Evolutionary conservation across 53 echinoderm and acorn worm species (phyloP).

Genomic region (Apostichopus leukothele): DNA sequence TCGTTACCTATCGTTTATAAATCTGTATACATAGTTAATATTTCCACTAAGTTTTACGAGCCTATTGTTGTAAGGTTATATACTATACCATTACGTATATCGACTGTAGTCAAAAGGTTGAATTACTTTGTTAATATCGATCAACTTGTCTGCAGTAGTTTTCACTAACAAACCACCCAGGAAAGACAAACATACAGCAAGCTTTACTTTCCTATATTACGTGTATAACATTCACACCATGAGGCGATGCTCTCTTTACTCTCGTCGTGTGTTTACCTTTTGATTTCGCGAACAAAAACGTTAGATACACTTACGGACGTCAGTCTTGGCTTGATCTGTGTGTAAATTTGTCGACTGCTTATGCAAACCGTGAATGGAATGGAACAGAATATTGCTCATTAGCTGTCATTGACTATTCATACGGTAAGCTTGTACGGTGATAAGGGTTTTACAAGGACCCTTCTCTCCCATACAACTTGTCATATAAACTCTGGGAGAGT

Average conservation of each 20-base stretch:
- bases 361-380: neutral
- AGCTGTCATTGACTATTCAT: neutral
- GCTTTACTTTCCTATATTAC: neutral
- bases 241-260: neutral
- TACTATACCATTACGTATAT: neutral
- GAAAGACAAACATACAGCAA: neutral
- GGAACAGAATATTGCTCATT: neutral
- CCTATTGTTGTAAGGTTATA: too few relatives aligned
- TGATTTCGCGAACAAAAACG: conserved; percentile 14
- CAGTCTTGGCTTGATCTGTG: conserved; percentile 18
- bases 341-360: conserved; percentile 6
- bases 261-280: conserved; percentile 17
- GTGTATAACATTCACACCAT: neutral
- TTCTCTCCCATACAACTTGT: neutral
- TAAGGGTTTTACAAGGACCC: neutral
- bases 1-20: neutral
- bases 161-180: neutral
- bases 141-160: neutral
- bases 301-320: neutral
- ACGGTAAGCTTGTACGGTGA: neutral
- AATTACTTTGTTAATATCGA: neutral
- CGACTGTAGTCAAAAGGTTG: neutral
- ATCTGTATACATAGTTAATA: neutral
- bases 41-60: too few relatives aligned
- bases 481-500: too few relatives aligned